These are phyloP conservation scores for Patiria pectinifera DNA, from an alignment of 53 echinoderm and acorn worm species.

Conservation along the genomic window DNA sequence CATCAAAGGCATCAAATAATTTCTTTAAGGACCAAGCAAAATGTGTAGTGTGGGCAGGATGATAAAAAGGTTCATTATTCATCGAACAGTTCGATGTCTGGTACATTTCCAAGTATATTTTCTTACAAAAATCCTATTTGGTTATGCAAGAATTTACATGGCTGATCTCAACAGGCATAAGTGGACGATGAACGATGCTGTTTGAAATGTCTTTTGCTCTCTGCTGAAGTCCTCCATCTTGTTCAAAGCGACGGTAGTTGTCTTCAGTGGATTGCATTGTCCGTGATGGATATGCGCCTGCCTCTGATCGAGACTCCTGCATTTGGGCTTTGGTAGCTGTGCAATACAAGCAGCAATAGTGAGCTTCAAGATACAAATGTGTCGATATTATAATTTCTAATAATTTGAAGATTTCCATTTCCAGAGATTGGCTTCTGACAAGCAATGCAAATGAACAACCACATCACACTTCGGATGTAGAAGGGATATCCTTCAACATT, in stretches of 20 bases:
- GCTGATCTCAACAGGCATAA: slow-evolving; percentile 29
- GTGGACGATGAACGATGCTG: slow-evolving; percentile 31
- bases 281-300: too few relatives aligned
- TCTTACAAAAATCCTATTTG: too few relatives aligned
- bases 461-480: too few relatives aligned
- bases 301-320: not conserved
- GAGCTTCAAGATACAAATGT: slow-evolving; percentile 22
- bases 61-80: too few relatives aligned
- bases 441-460: not conserved
- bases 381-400: not conserved
- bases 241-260: not conserved
- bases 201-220: slow-evolving; percentile 22
- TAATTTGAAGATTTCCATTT: not conserved
- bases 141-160: slow-evolving; percentile 35
- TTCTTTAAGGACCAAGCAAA: too few relatives aligned
- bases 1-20: too few relatives aligned
- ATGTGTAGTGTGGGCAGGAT: too few relatives aligned
- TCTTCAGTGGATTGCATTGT: not conserved
- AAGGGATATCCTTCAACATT: too few relatives aligned
- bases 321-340: slow-evolving; percentile 32
- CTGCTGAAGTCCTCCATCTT: slow-evolving; percentile 6
- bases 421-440: not conserved
- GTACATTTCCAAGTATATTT: too few relatives aligned
- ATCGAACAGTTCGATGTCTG: too few relatives aligned
- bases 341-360: not conserved